Base-by-base conservation (phyloP, 2,888 invertebrate species). In the Lordiphosa fenestrarum region DNA sequence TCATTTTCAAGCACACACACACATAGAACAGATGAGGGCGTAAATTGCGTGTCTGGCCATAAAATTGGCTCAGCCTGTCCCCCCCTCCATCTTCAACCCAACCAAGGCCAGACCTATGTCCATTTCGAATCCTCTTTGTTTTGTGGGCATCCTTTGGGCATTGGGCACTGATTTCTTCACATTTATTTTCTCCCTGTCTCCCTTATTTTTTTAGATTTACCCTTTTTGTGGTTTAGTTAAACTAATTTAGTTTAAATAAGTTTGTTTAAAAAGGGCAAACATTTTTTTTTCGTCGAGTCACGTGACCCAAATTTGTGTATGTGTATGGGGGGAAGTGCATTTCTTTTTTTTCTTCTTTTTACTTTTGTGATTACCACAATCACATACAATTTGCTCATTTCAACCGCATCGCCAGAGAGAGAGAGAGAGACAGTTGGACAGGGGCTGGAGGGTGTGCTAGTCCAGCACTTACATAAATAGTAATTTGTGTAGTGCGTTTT, bases 351-450 rank as follows among this genome's bases (percentile, higher is more conserved):
- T 51, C 48, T 21, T 23, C 15, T 42, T 47, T 51, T 50, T 21
- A 30, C 15, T 42, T 48, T 38, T 21, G 61, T 47, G 49, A 54
- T 55, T 52, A 61, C 78, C 84, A 69, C 75, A 84, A 82, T 82
- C 71, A 72, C 80, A 78, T 75, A 80, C 76, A 84, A 84, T 84
- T 80, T 78, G 83, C 83, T 82, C 75, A 82, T 84, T 84, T 84
- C 56, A 66, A 73, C 80, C 68, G 65, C 74, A 73, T 52, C 64
- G 62, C 68, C 66, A 63, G 53, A 41, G 47, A 19, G 36, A 46
- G 46, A 2, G 15, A 15, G 15, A 15, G 15, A 15, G 15, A 15
- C 15, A 15, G 15, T 1, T 1, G 15, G 15, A 15, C 15, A 15
- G 15, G 21, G 21, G 7, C 21, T 40, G 15, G 46, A 23, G 41